Base-by-base conservation (phyloP, 92 coral and sea anemone genomes). In the Siderastrea siderea region DNA sequence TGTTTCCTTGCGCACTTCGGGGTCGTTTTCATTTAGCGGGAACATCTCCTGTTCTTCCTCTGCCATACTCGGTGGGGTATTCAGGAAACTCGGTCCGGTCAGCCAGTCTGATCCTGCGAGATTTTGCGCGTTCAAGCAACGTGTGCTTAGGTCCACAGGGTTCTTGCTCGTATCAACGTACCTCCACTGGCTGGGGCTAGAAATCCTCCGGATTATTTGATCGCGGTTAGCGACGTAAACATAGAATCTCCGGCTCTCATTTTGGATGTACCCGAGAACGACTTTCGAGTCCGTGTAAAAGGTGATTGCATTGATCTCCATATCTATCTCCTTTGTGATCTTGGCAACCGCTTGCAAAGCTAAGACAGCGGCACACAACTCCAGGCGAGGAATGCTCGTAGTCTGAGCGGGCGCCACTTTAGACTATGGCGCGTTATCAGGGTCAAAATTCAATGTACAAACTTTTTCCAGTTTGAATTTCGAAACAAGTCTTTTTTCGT, bases 161-260 rank as follows among this genome's bases (percentile, higher is more conserved):
- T 90, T 90, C 26, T 71, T 6, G 48, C 8, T 61, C 43, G 84
- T 91, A 11, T 81, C 91, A 47, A 91, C 60, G 66, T 90, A 86
- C 26, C 72, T 79, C 87, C 91, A 90, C 81, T 80, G 91, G 44
- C 16, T 15, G 0, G 87, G 84, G 10, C 44, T 55, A 3, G 90
- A 85, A 38, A 86, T 51, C 70, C 68, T 80, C 3, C 86, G 86
- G 4, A 91, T 91, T 17, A 48, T 10, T n/a, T 91, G 91, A 1
- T 86, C 94, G 5, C 91, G 57, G 84, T 86, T 91, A 2, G 94
- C 94, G 45, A 91, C 91, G 65, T 91, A 91, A 4, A 86, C 94
- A n/a, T 86, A 82, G 70, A 91, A 91, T 12, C 94, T 47, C 49
- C 89, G 84, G 63, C 77, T 78, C 16, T 92, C 90, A 59, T 92